Evolutionary conservation across 2,888 invertebrate genomes (phyloP), one percentile per base, ranked within the genome.

Genomic region (Nesidiocoris tenuis): DNA sequence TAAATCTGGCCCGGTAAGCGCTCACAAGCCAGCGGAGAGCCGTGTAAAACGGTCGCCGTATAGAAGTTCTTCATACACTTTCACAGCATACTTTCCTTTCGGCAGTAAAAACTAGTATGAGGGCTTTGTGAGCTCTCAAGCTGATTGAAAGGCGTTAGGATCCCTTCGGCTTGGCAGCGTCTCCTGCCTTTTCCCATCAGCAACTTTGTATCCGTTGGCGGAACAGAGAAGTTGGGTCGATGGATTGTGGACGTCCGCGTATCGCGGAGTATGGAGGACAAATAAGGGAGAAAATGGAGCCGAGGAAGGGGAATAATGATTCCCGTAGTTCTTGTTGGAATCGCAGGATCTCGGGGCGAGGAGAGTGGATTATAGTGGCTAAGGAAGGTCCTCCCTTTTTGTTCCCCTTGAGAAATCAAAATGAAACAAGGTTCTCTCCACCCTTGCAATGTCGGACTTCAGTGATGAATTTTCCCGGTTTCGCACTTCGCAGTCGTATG

Each of bases 71-170:
- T n/a, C n/a, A n/a, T n/a, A n/a, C n/a, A n/a, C n/a, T n/a, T n/a
- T n/a, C n/a, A n/a, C n/a, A n/a, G n/a, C n/a, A n/a, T n/a, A n/a
- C n/a, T n/a, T 39, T 39, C 39, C 39, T 12, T 12, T 7, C 39
- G 39, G 39, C 12, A 3, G 5, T 39, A 39, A 39, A 12, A 39
- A 39, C 39, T 39, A 39, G 39, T 39, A 3, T 12, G 12, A 39
- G 67, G 55, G 67, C 22, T 65, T 65, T 16, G 56, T 23, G 67
- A 54, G 67, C 67, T 67, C 67, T 67, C 67, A 56, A 56, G 67
- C 55, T 67, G 67, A 67, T 67, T 67, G 67, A 67, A 67, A 67
- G 67, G 56, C 18, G 67, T 67, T 67, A 39, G 39, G 39, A 12
- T 7, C 39, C 12, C 39, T n/a, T n/a, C n/a, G n/a, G n/a, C n/a